Evolutionary conservation across 2,888 invertebrate genomes (phyloP).

Genomic region (Masnerella sp.): DNA sequence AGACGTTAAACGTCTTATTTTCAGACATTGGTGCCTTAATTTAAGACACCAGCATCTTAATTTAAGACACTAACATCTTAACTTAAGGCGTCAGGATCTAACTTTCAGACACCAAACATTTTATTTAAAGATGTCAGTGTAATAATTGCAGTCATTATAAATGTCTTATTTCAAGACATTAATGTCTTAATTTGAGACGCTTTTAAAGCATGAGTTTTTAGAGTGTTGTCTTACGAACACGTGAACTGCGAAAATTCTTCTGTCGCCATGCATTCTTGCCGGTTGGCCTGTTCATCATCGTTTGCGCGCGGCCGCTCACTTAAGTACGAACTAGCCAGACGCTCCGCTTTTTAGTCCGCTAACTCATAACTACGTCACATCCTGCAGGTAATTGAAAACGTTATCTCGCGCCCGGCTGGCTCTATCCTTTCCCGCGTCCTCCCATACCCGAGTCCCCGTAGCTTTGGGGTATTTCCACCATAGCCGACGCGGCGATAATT

Average conservation of each 20-base stretch:
- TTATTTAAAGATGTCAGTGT: too few species aligned
- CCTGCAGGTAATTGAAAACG: conserved; percentile 78
- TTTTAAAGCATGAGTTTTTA: too few species aligned
- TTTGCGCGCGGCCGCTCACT: conserved; percentile 64
- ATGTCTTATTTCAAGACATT: too few species aligned
- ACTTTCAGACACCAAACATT: too few species aligned
- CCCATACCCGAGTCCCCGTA: conserved; percentile 56
- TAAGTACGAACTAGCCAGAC: conserved; percentile 49
- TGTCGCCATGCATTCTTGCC: conserved; percentile 53
- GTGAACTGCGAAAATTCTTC: conserved; percentile 62
- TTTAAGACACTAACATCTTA: too few species aligned
- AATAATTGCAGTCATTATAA: too few species aligned
- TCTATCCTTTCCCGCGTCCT: conserved; percentile 69
- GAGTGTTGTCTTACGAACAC: too few species aligned
- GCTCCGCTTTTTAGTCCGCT: conserved; percentile 68
- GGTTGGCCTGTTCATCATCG: conserved; percentile 73
- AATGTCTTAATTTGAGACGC: too few species aligned
- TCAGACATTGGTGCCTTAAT: too few species aligned
- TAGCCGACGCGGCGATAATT: conserved; percentile 72
- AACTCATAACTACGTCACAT: conserved; percentile 78
- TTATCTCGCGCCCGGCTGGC: conserved; percentile 75
- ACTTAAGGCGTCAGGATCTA: too few species aligned
- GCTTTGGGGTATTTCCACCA: conserved; percentile 66
- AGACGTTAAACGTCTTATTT: too few species aligned
- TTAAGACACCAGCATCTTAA: too few species aligned